These are phyloP conservation scores for Sebastes trivittatus DNA, from an alignment of 2,797 vertebrate genomes.

Conservation along the genomic window DNA sequence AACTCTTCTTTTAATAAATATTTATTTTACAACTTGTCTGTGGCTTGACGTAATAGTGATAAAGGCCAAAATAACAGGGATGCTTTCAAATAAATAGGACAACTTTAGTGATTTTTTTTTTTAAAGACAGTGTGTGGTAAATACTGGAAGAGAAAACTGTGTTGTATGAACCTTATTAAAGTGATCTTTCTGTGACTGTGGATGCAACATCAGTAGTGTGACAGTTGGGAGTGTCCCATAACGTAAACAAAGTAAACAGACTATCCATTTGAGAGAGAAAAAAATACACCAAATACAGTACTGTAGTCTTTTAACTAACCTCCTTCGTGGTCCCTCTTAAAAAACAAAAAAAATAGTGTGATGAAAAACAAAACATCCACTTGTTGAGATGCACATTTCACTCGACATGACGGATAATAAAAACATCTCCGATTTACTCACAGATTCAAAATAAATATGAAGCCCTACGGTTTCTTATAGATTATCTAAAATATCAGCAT, in stretches of 20 bases:
- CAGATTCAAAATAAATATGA: slow-evolving; percentile 71
- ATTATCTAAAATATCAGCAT: slow-evolving; percentile 57
- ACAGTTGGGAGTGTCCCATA: slow-evolving; percentile 51
- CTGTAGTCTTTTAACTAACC: slow-evolving; percentile 56
- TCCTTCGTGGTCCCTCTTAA: slow-evolving; percentile 62
- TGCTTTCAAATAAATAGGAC: slow-evolving; percentile 71
- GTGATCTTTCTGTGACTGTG: slow-evolving; percentile 26
- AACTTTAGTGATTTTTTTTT: slow-evolving; percentile 27
- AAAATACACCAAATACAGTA: slow-evolving; percentile 72
- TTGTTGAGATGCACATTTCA: slow-evolving; percentile 55
- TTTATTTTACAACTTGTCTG: slow-evolving; percentile 70
- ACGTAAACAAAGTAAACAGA: slow-evolving; percentile 64
- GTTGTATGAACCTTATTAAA: slow-evolving; percentile 24
- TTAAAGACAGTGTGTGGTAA: slow-evolving; percentile 21
- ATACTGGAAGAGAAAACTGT: slow-evolving; percentile 30
- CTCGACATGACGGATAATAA: slow-evolving; percentile 32
- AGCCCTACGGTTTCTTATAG: slow-evolving; percentile 61
- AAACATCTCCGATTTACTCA: slow-evolving; percentile 41
- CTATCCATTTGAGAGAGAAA: slow-evolving; percentile 32
- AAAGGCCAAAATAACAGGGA: slow-evolving; percentile 30
- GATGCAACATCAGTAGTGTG: slow-evolving; percentile 74
- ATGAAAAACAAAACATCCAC: slow-evolving; percentile 25
- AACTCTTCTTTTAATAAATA: slow-evolving; percentile 78
- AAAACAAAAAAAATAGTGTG: slow-evolving; percentile 55
- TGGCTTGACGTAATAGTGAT: slow-evolving; percentile 36